phyloP scores from a whole-genome alignment of 1,140 invertebrate genomes.

The Nixonia krombeini region DNA sequence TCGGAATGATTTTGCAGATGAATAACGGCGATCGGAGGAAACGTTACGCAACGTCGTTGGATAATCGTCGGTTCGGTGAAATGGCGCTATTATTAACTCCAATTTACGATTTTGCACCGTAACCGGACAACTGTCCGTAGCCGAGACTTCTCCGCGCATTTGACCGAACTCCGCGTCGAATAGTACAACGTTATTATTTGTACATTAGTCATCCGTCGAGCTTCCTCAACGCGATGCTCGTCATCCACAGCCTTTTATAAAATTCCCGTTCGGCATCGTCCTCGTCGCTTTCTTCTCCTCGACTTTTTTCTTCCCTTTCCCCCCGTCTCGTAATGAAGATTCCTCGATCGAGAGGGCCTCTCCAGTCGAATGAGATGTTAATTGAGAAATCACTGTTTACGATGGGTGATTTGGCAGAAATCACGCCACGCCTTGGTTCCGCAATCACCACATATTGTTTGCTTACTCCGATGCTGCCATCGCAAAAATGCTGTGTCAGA shows the following conservation, averaged over 20 bases:
- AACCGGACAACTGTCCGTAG: too few species aligned
- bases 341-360: not conserved
- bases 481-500: constrained; percentile 37
- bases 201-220: constrained; percentile 3
- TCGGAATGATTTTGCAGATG: too few species aligned
- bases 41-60: too few species aligned
- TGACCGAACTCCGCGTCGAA: not conserved
- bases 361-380: constrained; percentile 24
- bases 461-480: constrained; percentile 35
- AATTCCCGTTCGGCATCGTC: not conserved
- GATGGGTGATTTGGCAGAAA: constrained; percentile 50
- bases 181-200: constrained; percentile 9
- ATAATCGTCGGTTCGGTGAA: too few species aligned
- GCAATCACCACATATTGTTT: constrained; percentile 47
- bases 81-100: constrained; percentile 6
- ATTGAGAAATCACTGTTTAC: constrained; percentile 43
- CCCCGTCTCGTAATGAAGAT: not conserved
- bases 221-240: not conserved
- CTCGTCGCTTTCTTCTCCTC: not conserved
- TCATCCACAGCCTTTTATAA: not conserved
- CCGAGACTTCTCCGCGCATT: not conserved
- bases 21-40: too few species aligned
- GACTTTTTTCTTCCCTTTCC: not conserved
- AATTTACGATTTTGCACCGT: constrained; percentile 6
- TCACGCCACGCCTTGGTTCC: constrained; percentile 40